A percentile compares a stretch with the other conserved stretches of the same genome.
Conservation (phyloP, 2,113 vertebrate species). For the Trematocara marginatum region DNA sequence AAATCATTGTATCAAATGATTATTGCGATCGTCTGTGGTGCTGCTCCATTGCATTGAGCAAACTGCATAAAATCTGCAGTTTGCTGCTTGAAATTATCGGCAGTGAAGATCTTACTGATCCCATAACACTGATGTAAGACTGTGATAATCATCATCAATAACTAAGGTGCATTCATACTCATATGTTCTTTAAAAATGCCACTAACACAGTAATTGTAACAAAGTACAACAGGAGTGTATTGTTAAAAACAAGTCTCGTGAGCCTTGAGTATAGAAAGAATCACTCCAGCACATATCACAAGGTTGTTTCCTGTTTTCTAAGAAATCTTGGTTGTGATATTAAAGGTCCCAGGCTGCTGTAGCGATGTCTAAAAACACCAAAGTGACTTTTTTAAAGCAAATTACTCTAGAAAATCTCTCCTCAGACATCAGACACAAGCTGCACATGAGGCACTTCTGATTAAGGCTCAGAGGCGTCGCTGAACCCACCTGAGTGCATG, state of each 20-base stretch:
- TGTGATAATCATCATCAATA: background rate
- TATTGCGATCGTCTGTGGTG: background rate
- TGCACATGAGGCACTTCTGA: conserved; percentile 28
- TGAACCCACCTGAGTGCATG: background rate
- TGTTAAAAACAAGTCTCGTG: background rate
- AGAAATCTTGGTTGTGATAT: background rate
- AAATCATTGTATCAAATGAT: background rate
- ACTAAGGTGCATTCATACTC: background rate
- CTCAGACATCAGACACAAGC: background rate
- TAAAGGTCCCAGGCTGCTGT: background rate
- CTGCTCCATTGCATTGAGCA: background rate
- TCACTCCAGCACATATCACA: background rate
- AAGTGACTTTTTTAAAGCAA: accelerated
- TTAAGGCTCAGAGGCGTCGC: background rate
- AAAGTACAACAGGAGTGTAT: background rate
- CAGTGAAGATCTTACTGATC: background rate
- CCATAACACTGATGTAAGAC: background rate
- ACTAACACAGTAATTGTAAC: background rate
- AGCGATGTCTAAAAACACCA: background rate
- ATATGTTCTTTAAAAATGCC: background rate
- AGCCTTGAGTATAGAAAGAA: background rate
- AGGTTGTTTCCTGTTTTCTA: background rate
- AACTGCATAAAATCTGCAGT: background rate
- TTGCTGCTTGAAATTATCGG: background rate
- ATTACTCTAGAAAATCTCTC: background rate